Evolutionary conservation across 2,113 vertebrate genomes (phyloP).

Genomic region (Phalacrocorax aristotelis): DNA sequence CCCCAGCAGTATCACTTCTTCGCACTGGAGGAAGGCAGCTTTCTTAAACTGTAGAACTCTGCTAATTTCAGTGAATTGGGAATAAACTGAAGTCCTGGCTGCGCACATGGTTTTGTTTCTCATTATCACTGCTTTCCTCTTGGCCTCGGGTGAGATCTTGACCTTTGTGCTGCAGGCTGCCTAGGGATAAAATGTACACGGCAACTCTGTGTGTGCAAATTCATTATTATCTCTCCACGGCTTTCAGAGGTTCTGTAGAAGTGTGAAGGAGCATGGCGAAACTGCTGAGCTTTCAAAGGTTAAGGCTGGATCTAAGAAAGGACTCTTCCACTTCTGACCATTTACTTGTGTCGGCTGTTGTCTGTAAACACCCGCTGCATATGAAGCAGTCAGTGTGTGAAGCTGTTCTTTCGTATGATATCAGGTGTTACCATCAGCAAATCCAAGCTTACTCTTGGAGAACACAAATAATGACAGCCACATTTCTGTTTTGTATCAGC

Average conservation of each 20-base stretch:
- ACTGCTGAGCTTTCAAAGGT: neutral
- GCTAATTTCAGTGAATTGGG: neutral
- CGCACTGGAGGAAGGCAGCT: neutral
- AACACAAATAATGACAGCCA: neutral
- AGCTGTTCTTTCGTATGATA: neutral
- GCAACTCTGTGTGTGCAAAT: neutral
- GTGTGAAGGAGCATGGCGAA: neutral
- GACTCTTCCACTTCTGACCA: neutral
- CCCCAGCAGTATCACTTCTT: neutral
- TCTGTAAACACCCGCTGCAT: neutral
- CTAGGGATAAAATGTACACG: neutral
- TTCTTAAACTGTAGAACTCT: neutral
- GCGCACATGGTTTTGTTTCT: neutral
- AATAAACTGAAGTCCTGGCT: neutral
- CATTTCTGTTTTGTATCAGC: neutral
- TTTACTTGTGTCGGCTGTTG: neutral
- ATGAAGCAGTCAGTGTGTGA: neutral
- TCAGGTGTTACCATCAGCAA: neutral
- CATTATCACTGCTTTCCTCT: neutral
- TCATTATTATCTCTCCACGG: neutral
- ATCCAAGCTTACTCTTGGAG: neutral
- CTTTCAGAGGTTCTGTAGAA: neutral
- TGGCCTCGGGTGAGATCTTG: neutral
- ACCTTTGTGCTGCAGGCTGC: neutral
- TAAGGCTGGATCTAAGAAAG: neutral